Conservation (phyloP, 2,888 invertebrate genomes). For the Tachina fera region DNA sequence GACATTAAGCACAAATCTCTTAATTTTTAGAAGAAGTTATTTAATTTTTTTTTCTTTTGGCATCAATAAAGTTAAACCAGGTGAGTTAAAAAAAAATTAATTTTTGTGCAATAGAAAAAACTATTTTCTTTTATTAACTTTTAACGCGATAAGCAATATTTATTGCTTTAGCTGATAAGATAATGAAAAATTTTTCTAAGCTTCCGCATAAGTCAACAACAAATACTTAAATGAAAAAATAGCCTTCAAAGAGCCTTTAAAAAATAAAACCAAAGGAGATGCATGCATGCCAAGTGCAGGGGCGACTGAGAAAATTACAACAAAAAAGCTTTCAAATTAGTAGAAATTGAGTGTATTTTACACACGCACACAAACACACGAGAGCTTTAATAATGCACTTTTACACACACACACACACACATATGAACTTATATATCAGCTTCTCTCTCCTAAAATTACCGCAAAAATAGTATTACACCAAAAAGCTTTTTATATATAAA, state of each 20-base stretch:
- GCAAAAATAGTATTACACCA: background rate
- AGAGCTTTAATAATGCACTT: background rate
- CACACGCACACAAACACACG: background rate
- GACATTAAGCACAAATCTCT: background rate
- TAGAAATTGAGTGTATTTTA: conserved; percentile 34
- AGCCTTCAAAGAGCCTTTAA: conserved; percentile 29
- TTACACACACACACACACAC: conserved; percentile 12
- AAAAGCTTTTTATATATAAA: conserved; percentile 25
- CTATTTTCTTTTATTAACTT: background rate
- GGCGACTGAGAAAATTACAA: background rate
- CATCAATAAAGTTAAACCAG: background rate
- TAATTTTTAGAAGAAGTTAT: background rate
- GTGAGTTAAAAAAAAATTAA: conserved; percentile 29
- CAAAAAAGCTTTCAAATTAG: conserved; percentile 37
- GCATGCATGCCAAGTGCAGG: background rate
- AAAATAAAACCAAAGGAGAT: conserved; percentile 11
- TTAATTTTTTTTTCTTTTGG: background rate
- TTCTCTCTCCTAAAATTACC: background rate
- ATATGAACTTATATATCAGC: background rate
- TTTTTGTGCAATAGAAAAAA: conserved; percentile 25
- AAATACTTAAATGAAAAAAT: conserved; percentile 20
- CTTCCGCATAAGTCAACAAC: conserved; percentile 44
- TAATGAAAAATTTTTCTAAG: conserved; percentile 4
- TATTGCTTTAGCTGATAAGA: conserved; percentile 42
- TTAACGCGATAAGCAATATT: conserved; percentile 18